phyloP scores from a whole-genome alignment of 1,140 invertebrate species.

The Lutraria rhynchaena region DNA sequence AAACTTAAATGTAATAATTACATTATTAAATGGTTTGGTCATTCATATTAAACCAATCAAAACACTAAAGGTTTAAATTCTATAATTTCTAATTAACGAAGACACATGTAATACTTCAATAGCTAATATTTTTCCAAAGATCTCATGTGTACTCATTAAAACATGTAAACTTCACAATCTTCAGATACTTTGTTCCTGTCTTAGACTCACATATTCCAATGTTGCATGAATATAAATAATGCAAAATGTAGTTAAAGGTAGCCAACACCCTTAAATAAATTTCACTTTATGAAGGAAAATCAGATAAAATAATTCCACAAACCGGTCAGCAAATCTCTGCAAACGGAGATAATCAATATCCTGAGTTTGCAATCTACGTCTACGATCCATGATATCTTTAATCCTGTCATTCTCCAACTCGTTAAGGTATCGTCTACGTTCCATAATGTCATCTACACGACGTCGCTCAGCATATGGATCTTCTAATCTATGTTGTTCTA shows the following conservation, averaged over 20 bases:
- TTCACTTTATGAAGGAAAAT: no score
- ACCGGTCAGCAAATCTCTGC: constrained; percentile 37
- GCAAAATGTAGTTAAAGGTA: no score
- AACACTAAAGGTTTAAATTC: background rate
- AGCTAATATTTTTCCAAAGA: no score
- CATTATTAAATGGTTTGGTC: background rate
- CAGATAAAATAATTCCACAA: no score
- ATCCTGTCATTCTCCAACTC: constrained; percentile 13
- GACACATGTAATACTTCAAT: no score
- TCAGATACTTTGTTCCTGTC: no score
- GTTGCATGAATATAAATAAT: constrained; percentile 2
- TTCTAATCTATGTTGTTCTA: constrained; percentile 13
- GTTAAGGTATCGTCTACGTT: constrained; percentile 24
- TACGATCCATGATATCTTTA: constrained; percentile 23
- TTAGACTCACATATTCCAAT: no score
- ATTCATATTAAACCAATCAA: background rate
- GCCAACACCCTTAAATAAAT: no score
- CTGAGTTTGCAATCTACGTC: background rate
- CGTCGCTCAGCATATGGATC: constrained; percentile 26
- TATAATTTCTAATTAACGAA: no score
- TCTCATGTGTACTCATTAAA: no score
- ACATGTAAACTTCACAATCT: no score
- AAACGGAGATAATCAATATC: constrained; percentile 35
- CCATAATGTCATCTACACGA: constrained; percentile 47
- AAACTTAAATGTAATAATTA: background rate